phyloP scores from a whole-genome alignment of 2,888 invertebrate species.

The Schrankia costaestrigalis region DNA sequence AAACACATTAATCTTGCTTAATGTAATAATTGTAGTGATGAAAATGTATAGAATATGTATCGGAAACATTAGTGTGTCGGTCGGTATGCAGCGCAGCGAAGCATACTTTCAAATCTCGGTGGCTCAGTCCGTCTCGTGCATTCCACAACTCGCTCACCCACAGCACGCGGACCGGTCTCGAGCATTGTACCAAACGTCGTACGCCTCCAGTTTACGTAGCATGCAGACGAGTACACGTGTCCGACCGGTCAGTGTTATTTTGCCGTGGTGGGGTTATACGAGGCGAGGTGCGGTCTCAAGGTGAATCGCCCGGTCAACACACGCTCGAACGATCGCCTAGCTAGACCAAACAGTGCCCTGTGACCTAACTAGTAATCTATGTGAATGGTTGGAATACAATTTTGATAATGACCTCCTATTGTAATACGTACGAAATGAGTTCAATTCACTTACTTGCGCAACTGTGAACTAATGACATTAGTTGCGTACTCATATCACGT shows the following conservation, averaged over 20 bases:
- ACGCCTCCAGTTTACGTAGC: conserved; percentile 56
- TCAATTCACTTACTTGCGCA: conserved; percentile 7
- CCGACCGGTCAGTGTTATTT: conserved; percentile 41
- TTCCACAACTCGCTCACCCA: conserved; percentile 79
- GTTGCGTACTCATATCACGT: conserved; percentile 7
- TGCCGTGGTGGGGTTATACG: conserved; percentile 53
- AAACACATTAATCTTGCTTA: too few relatives aligned
- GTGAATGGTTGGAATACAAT: conserved; percentile 41
- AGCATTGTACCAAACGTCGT: conserved; percentile 69
- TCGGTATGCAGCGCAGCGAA: conserved; percentile 46
- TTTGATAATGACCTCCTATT: conserved; percentile 45
- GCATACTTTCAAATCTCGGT: conserved; percentile 73
- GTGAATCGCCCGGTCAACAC: conserved; percentile 76
- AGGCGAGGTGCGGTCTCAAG: conserved; percentile 73
- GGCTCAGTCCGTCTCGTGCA: conserved; percentile 69
- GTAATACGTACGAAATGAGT: conserved; percentile 16
- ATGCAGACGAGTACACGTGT: conserved; percentile 40
- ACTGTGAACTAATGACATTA: conserved; percentile 4
- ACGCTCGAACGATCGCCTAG: conserved; percentile 69
- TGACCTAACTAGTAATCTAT: conserved; percentile 64
- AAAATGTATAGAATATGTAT: too few relatives aligned
- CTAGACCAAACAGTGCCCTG: conserved; percentile 73
- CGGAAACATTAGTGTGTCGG: conserved; percentile 51
- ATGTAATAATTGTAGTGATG: too few relatives aligned
- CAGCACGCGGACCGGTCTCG: conserved; percentile 74